phyloP scores from a whole-genome alignment of 2,888 invertebrate genomes.

The Drosophila emarginata region DNA sequence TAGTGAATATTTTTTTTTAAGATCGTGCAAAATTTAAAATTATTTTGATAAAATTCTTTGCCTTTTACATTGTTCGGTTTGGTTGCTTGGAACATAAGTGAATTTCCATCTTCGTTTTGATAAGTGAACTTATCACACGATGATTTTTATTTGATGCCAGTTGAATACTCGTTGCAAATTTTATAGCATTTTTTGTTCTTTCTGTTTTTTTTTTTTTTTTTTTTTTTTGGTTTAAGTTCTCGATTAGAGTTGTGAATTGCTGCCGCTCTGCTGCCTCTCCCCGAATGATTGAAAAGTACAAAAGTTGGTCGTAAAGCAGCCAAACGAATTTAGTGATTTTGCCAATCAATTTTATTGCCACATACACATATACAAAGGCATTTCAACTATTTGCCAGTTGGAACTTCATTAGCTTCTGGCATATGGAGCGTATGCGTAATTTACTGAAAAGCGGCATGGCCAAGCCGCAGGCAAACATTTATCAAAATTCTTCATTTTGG shows the following conservation, averaged over 20 bases:
- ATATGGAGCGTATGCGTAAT: conserved; percentile 48
- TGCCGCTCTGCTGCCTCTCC: not conserved
- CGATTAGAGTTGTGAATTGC: not conserved
- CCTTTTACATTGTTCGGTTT: too few species aligned
- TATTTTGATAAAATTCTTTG: too few species aligned
- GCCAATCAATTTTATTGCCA: conserved; percentile 25
- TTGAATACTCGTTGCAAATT: too few species aligned
- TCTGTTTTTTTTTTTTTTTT: not conserved
- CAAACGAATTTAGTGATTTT: conserved; percentile 22
- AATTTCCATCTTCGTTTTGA: not conserved
- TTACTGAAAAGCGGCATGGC: conserved; percentile 10
- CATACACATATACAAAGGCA: conserved; percentile 7
- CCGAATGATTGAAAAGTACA: conserved; percentile 30
- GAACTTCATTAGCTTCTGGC: conserved; percentile 16
- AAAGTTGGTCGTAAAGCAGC: not conserved
- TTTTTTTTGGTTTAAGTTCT: not conserved
- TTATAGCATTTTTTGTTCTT: too few species aligned
- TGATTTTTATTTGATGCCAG: not conserved
- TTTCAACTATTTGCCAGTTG: conserved; percentile 20
- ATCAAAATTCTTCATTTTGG: conserved; percentile 45
- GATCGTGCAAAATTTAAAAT: too few species aligned
- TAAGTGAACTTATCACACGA: conserved; percentile 6
- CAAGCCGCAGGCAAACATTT: conserved; percentile 41
- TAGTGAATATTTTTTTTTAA: too few species aligned
- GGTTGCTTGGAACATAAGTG: too few species aligned